These are phyloP conservation scores for Acanthaster planci DNA, from an alignment of 35 echinoderm and acorn worm species.

Conservation along the genomic window DNA sequence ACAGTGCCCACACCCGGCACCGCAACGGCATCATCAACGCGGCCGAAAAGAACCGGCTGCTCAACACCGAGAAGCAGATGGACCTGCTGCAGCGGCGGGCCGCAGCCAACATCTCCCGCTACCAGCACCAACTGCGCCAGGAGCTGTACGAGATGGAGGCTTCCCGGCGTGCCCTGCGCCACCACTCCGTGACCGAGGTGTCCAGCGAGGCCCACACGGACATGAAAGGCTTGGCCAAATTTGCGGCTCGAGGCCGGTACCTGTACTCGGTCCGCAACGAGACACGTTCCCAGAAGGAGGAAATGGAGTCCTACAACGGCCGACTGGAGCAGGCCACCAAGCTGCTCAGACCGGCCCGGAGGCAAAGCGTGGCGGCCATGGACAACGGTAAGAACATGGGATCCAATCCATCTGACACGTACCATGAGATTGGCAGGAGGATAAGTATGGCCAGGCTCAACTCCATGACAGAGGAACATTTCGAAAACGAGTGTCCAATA, in stretches of 20 bases:
- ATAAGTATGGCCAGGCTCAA: slow-evolving; percentile 41
- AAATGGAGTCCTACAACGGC: slow-evolving; percentile 67
- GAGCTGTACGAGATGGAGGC: slow-evolving; percentile 81
- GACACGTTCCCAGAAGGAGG: slow-evolving; percentile 62
- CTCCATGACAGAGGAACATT: slow-evolving; percentile 28
- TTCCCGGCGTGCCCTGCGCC: slow-evolving; percentile 45
- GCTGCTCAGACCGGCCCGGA: slow-evolving; percentile 52
- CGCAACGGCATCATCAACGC: slow-evolving; percentile 81
- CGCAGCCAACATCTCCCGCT: slow-evolving; percentile 36
- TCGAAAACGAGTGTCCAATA: slow-evolving; percentile 37
- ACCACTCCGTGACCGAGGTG: slow-evolving; percentile 43
- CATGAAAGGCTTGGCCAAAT: not conserved
- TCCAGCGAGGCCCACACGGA: not conserved
- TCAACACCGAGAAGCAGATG: slow-evolving; percentile 59
- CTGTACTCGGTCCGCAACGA: slow-evolving; percentile 72
- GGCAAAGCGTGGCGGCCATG: slow-evolving; percentile 57
- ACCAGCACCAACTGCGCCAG: slow-evolving; percentile 56
- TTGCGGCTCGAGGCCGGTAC: slow-evolving; percentile 65
- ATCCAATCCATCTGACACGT: slow-evolving; percentile 35
- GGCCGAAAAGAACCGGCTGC: slow-evolving; percentile 66
- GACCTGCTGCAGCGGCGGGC: slow-evolving; percentile 32
- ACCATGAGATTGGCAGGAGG: slow-evolving; percentile 55
- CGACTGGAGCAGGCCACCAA: slow-evolving; percentile 58
- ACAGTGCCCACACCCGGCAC: slow-evolving; percentile 65
- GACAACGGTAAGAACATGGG: slow-evolving; percentile 62